phyloP scores from a whole-genome alignment of 2,797 vertebrate genomes.

The Enteromius mattozi region DNA sequence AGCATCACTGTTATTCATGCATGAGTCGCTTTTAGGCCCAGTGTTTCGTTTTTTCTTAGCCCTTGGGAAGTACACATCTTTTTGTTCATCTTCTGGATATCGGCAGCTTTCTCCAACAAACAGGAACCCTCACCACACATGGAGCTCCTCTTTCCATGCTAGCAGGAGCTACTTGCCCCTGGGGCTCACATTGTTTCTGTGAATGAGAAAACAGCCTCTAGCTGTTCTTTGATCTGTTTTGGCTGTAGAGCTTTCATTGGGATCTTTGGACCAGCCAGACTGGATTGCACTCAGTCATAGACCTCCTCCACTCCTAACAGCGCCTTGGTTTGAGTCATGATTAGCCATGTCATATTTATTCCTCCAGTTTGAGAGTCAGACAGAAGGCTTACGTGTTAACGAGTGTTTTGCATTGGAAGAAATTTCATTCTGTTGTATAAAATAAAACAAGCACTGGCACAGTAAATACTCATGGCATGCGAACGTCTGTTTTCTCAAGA shows the following conservation, averaged over 20 bases:
- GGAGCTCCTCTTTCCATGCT: conserved; percentile 9
- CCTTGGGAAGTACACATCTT: conserved; percentile 5
- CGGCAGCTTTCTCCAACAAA: conserved; percentile 22
- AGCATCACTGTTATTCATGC: conserved; percentile 10
- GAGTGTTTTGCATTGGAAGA: not conserved
- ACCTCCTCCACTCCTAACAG: not conserved
- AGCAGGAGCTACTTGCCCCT: not conserved
- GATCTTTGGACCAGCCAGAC: conserved; percentile 31
- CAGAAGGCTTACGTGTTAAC: not conserved
- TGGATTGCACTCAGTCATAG: conserved; percentile 14
- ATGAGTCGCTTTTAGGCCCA: not conserved
- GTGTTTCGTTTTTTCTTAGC: not conserved
- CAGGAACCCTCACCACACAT: conserved; percentile 3
- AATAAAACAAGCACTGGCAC: not conserved
- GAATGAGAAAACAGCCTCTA: conserved; percentile 38
- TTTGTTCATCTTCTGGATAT: conserved; percentile 15
- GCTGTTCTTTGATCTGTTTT: conserved; percentile 44
- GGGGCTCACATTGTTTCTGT: conserved; percentile 23
- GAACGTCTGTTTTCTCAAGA: conserved; percentile 17
- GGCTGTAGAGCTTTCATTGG: conserved; percentile 14
- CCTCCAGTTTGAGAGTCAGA: not conserved
- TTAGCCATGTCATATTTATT: conserved; percentile 29
- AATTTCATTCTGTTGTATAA: not conserved
- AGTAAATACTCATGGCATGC: not conserved
- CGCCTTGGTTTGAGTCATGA: not conserved